These are phyloP conservation scores for Toxotes lorentzi DNA, from an alignment of 2,797 vertebrate species.

Conservation along the genomic window DNA sequence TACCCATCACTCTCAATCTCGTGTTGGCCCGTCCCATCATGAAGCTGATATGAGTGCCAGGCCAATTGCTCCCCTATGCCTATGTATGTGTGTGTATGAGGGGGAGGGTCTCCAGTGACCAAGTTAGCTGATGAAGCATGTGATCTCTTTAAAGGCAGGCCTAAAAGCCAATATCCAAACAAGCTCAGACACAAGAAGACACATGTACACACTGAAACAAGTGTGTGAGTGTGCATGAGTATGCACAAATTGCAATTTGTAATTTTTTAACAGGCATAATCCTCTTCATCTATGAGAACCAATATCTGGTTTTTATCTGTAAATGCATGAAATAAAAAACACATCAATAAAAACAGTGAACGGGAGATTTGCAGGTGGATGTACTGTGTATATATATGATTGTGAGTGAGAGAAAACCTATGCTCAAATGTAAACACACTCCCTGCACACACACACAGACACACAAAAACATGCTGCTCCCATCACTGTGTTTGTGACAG, in stretches of 20 bases:
- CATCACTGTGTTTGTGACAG: slow-evolving; percentile 51
- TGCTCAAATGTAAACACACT: slow-evolving; percentile 41
- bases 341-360: neutral
- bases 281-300: neutral
- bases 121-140: slow-evolving; percentile 82
- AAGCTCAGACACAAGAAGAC: slow-evolving; percentile 48
- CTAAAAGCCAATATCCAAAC: slow-evolving; percentile 52
- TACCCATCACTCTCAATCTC: slow-evolving; percentile 31
- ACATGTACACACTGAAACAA: slow-evolving; percentile 29
- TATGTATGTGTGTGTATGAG: slow-evolving; percentile 9
- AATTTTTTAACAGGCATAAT: slow-evolving; percentile 1
- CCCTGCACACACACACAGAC: slow-evolving; percentile 5
- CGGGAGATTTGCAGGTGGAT: neutral
- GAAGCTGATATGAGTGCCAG: slow-evolving; percentile 35
- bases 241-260: slow-evolving; percentile 13
- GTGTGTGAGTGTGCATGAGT: neutral
- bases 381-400: neutral
- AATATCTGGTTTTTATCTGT: neutral
- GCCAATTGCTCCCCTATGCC: neutral
- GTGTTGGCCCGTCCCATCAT: slow-evolving; percentile 8
- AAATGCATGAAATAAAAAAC: neutral
- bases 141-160: slow-evolving; percentile 78
- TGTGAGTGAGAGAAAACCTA: slow-evolving; percentile 26
- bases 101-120: slow-evolving; percentile 72
- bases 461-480: slow-evolving; percentile 16